Evolutionary conservation across 2,797 vertebrate genomes (phyloP), one percentile per base, ranked within the genome.

Genomic region (Gallinago stenura): DNA sequence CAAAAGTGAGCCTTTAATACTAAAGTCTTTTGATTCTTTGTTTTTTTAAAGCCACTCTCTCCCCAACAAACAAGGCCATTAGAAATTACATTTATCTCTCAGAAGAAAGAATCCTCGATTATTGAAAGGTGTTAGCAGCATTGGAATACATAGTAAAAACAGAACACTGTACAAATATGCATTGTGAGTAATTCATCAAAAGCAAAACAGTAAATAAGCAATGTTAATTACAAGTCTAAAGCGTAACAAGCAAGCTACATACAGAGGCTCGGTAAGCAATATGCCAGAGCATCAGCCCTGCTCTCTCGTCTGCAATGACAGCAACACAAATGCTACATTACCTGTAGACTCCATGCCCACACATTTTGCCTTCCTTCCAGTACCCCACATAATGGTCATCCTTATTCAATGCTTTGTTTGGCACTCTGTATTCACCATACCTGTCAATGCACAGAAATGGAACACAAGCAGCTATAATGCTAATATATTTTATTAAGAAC

Each of bases 321-420:
- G 39, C 53, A 50, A 25, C 12, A 22, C 28, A 45, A 60, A 43
- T 5, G 26, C 39, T 26, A 43, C 20, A 7, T 98, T 97, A 99
- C 99, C 99, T 99, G 97, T 99, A 99, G 3, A 98, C 98, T 48
- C 99, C 99, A 22, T 99, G 98, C 71, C 99, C 99, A n/a, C 99
- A 99, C 99, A 99, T 99, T 97, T 98, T 99, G 78, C 99, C 99
- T 43, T 99, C 99, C 90, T 99, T 99, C 99, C 99, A 99, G 57
- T 99, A 97, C 33, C 99, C 99, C 72, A 99, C 98, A 22, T 99
- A 99, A 86, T 98, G 98, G 87, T 99, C 99, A 43, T 97, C 98
- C 97, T 99, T 99, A 96, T 98, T 98, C 58, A 99, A 51, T 1
- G 88, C 95, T 98, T 99, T 99, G 94, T 98, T 99, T 31, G 99